Conservation (phyloP, 2,888 invertebrate species). For the Biston betularia region DNA sequence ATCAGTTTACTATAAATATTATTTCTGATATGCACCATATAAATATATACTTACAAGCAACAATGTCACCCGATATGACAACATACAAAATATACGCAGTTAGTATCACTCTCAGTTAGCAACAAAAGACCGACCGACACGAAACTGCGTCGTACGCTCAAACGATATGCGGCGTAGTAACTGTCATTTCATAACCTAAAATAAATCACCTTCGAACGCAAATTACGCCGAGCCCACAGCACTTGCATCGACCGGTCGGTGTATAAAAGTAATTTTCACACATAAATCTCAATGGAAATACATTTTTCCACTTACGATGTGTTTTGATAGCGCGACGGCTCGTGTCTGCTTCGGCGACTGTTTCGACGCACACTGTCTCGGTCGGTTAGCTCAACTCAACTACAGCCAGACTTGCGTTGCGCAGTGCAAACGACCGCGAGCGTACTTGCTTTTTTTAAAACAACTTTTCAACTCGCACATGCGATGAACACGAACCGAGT, state of each 20-base stretch:
- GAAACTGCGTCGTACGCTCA: constrained; percentile 73
- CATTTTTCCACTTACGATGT: constrained; percentile 65
- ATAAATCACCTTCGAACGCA: constrained; percentile 50
- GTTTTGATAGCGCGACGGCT: constrained; percentile 46
- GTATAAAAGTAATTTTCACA: constrained; percentile 38
- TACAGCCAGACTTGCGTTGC: constrained; percentile 41
- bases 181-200: constrained; percentile 71
- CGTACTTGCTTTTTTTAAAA: constrained; percentile 64
- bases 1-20: not conserved
- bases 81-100: constrained; percentile 71
- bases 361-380: constrained; percentile 66
- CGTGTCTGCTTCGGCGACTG: constrained; percentile 67
- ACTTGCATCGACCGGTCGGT: constrained; percentile 43
- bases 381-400: not conserved
- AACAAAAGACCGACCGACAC: constrained; percentile 76
- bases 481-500: constrained; percentile 45
- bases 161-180: constrained; percentile 74
- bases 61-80: constrained; percentile 51
- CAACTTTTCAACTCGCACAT: constrained; percentile 58
- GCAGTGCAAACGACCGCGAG: constrained; percentile 59
- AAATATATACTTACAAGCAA: constrained; percentile 47
- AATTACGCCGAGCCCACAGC: constrained; percentile 26
- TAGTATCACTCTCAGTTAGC: constrained; percentile 70
- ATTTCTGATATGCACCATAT: not conserved
- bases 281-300: constrained; percentile 51